A percentile compares a stretch with the other conserved stretches of the same genome.
These are phyloP conservation scores for Aporrectodea caliginosa DNA, from an alignment of 1,140 invertebrate genomes.

Conservation along the genomic window DNA sequence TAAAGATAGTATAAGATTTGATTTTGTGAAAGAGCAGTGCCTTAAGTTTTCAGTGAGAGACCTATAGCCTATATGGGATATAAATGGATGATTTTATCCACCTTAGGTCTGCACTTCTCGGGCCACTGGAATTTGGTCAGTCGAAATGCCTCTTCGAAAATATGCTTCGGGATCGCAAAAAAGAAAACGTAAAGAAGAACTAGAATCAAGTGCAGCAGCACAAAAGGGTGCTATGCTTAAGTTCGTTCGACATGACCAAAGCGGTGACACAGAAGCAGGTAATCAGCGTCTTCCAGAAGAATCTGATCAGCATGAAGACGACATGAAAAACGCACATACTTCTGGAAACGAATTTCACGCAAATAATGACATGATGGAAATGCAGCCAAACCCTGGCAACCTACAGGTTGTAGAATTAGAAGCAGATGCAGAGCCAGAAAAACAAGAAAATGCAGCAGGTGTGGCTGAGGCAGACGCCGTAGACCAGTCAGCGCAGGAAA, in stretches of 20 bases:
- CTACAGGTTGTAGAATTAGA: background rate
- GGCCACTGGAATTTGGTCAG: too few species aligned
- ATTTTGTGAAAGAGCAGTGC: too few species aligned
- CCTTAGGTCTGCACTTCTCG: too few species aligned
- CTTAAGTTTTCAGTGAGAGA: too few species aligned
- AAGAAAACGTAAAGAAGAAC: background rate
- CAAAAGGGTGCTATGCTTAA: background rate
- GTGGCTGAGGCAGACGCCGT: too few species aligned
- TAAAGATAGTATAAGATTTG: too few species aligned
- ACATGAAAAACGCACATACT: background rate
- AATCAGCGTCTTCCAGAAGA: background rate
- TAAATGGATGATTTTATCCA: too few species aligned
- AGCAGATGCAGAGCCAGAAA: background rate
- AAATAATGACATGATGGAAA: background rate
- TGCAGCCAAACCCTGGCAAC: background rate
- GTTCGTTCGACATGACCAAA: too few species aligned
- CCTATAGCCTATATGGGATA: too few species aligned
- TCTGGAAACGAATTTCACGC: background rate
- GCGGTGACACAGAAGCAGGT: background rate
- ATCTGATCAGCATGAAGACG: background rate
- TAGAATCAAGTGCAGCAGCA: background rate
- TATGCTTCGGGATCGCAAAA: too few species aligned
- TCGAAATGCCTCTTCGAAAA: background rate
- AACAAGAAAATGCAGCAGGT: background rate
- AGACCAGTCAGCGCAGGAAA: too few species aligned